A percentile compares a stretch with the other conserved stretches of the same genome.
Conservation (phyloP, 2,113 vertebrate species). For the Seriola aureovittata region DNA sequence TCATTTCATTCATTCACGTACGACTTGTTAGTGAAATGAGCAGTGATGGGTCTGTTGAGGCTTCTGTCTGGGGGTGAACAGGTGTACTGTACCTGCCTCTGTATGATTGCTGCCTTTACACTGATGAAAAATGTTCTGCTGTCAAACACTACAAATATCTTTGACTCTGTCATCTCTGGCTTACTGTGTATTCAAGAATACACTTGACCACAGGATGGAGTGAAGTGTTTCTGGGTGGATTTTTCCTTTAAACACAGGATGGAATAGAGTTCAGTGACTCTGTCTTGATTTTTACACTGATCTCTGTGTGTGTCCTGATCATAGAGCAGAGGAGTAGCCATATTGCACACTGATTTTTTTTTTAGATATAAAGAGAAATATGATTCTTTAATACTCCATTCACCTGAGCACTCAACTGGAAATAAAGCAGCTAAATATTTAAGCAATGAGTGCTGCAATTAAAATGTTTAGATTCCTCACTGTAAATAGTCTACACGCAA, state of each 20-base stretch:
- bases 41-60: not conserved
- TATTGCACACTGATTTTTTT: constrained; percentile 5
- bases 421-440: constrained; percentile 4
- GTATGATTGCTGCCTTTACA: not conserved
- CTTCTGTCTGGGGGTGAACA: not conserved
- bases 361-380: constrained; percentile 3
- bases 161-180: not conserved
- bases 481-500: constrained; percentile 32
- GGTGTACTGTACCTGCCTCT: not conserved
- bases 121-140: not conserved
- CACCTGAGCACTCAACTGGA: not conserved
- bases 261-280: not conserved
- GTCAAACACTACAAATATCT: not conserved
- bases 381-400: not conserved
- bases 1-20: not conserved
- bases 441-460: not conserved
- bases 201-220: not conserved
- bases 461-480: constrained; percentile 3
- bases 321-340: not conserved
- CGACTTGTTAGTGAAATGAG: not conserved
- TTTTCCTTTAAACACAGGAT: not conserved
- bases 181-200: not conserved
- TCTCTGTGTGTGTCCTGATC: not conserved
- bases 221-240: not conserved
- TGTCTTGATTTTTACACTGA: not conserved